A percentile compares a stretch with the other conserved stretches of the same genome.
Evolutionary conservation across 2,797 vertebrate species (phyloP).

Genomic region (Protonibea diacanthus): DNA sequence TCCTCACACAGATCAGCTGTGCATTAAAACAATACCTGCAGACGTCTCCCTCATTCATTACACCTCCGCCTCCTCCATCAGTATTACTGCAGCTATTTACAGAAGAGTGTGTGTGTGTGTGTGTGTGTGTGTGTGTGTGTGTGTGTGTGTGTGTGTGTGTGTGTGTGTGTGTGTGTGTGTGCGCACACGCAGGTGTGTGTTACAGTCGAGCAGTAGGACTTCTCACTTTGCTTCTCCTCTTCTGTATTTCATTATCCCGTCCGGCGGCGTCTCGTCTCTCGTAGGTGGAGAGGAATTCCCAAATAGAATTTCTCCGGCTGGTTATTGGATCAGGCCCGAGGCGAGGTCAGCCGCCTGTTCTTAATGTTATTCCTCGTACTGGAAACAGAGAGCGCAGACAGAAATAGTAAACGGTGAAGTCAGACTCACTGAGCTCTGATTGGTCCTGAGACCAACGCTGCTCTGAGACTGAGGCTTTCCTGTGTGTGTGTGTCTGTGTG

Average conservation of each 20-base stretch:
- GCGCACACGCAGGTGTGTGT: too few relatives aligned
- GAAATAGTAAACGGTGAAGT: neutral
- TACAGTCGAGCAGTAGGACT: conserved; percentile 22
- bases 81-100: neutral
- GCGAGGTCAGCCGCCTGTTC: conserved; percentile 17
- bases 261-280: neutral
- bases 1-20: neutral
- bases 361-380: conserved; percentile 15
- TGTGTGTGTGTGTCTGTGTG: neutral
- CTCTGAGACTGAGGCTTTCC: neutral
- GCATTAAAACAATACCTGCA: conserved; percentile 40
- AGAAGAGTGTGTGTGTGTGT: neutral
- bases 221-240: neutral
- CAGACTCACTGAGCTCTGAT: neutral
- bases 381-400: neutral
- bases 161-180: neutral
- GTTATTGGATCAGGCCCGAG: conserved; percentile 35
- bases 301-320: conserved; percentile 45
- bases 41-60: conserved; percentile 3
- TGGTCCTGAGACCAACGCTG: neutral
- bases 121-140: neutral
- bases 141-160: neutral
- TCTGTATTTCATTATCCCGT: conserved; percentile 35
- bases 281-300: conserved; percentile 46
- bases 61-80: neutral